Conservation (phyloP, 1,140 invertebrate genomes). For the Drosophila micromelanica region DNA sequence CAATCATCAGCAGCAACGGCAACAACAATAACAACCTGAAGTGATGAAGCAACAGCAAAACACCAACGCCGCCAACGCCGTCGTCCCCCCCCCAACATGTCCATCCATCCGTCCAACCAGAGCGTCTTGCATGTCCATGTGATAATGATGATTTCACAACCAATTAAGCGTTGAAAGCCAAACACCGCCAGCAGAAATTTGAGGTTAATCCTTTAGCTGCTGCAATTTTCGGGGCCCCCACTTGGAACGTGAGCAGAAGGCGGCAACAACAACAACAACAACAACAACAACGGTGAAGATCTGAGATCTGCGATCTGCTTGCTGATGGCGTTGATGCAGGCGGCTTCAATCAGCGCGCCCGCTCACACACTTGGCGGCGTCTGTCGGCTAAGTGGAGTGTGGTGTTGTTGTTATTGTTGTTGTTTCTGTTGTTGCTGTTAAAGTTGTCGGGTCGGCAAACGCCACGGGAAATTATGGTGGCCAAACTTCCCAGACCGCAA, state of each 20-base stretch:
- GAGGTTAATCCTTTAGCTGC: slow-evolving; percentile 79
- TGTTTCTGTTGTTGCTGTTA: slow-evolving; percentile 60
- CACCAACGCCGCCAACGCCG: slow-evolving; percentile 56
- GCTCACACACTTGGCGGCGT: slow-evolving; percentile 73
- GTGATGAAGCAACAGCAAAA: slow-evolving; percentile 44
- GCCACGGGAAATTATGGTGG: slow-evolving; percentile 83
- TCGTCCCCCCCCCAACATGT: not conserved
- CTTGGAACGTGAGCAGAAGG: slow-evolving; percentile 68
- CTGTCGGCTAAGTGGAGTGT: slow-evolving; percentile 58
- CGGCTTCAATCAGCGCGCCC: slow-evolving; percentile 77
- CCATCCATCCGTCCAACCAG: too few species aligned
- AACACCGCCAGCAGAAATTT: slow-evolving; percentile 81
- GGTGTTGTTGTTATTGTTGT: slow-evolving; percentile 47
- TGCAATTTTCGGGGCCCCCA: slow-evolving; percentile 72
- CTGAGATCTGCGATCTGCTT: slow-evolving; percentile 55
- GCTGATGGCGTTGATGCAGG: slow-evolving; percentile 77
- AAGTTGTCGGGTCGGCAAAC: slow-evolving; percentile 78
- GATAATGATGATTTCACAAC: slow-evolving; percentile 83
- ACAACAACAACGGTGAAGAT: slow-evolving; percentile 56
- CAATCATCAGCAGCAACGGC: slow-evolving; percentile 67
- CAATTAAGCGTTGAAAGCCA: slow-evolving; percentile 83
- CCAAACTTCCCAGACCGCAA: slow-evolving; percentile 82
- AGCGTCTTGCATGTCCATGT: slow-evolving; percentile 68
- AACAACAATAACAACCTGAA: slow-evolving; percentile 33
- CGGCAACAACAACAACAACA: slow-evolving; percentile 54